Base-by-base conservation (phyloP, 2,797 vertebrate species). In the Coranthus polyacanthus region DNA sequence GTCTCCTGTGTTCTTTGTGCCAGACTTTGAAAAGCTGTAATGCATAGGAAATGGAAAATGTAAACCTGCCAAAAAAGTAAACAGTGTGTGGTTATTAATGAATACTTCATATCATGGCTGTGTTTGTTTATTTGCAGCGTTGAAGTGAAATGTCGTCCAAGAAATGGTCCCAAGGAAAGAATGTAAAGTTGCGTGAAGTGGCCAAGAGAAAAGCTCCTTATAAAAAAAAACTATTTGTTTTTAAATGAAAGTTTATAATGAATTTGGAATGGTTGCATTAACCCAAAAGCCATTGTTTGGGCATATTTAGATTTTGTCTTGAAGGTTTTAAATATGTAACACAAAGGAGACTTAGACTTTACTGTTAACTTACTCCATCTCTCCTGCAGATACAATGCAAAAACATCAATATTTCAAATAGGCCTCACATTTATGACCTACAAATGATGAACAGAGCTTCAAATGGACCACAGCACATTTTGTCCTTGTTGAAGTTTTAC, bases 121-220 rank as follows among this genome's bases (percentile, higher is more conserved):
- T 67, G 9, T 72, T 67, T 72, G 21, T 46, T 47, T 64, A 0
- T 55, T 44, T 46, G 43, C 2, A 3, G 1, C 2, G 20, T 16
- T 26, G 34, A 26, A 26, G 24, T 6, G 24, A 47, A 26, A 49
- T 65, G 26, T 21, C 8, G 45, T 37, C 43, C 34, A 77, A 65
- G 38, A 63, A 74, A 49, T 36, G 1, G 37, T 56, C 55, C 20
- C 29, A 58, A 29, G 7, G 18, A 59, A 63, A 67, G 42, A 54
- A 21, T 69, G 24, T 43, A 9, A 36, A 59, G 53, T 70, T 56
- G 18, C 18, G 62, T 59, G n/a, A 20, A 32, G 8, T 42, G 53
- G 7, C 5, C 4, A 7, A 13, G n/a, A 29, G 64, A 57, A 69
- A 65, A 42, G 22, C 8, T 46, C 42, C 61, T 72, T 44, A 15